phyloP scores from a whole-genome alignment of 2,888 invertebrate species.

The Xanthorhoe designata region DNA sequence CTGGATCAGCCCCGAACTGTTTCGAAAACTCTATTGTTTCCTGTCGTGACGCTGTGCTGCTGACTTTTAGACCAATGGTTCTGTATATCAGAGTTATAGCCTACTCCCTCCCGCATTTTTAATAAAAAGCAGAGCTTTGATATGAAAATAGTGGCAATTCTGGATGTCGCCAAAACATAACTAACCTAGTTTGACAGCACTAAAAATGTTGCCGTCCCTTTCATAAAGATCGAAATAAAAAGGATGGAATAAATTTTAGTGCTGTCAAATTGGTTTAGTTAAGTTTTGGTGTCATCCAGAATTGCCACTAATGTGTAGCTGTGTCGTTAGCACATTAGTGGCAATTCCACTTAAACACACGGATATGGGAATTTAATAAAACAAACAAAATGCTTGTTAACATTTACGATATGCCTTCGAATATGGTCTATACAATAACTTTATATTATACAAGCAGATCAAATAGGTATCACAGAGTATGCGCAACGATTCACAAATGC shows the following conservation, averaged over 20 bases:
- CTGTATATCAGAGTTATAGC: constrained; percentile 71
- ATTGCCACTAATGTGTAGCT: no score
- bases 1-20: constrained; percentile 65
- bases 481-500: constrained; percentile 79
- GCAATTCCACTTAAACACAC: no score
- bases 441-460: constrained; percentile 75
- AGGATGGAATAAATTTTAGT: no score
- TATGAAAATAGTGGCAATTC: no score
- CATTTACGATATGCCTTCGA: constrained; percentile 72
- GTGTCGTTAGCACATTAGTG: no score
- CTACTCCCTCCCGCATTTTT: constrained; percentile 79
- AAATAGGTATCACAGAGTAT: constrained; percentile 80
- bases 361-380: constrained; percentile 38
- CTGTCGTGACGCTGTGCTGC: constrained; percentile 73
- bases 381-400: constrained; percentile 57
- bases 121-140: constrained; percentile 68
- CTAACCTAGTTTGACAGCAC: no score
- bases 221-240: no score
- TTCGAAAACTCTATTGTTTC: constrained; percentile 65
- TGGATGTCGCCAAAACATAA: no score
- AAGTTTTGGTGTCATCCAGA: no score
- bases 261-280: no score
- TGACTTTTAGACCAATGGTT: constrained; percentile 69
- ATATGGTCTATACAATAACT: constrained; percentile 47
- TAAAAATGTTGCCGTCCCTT: no score